These are phyloP conservation scores for Melipona beecheii DNA, from an alignment of 2,888 invertebrate species.

Conservation along the genomic window DNA sequence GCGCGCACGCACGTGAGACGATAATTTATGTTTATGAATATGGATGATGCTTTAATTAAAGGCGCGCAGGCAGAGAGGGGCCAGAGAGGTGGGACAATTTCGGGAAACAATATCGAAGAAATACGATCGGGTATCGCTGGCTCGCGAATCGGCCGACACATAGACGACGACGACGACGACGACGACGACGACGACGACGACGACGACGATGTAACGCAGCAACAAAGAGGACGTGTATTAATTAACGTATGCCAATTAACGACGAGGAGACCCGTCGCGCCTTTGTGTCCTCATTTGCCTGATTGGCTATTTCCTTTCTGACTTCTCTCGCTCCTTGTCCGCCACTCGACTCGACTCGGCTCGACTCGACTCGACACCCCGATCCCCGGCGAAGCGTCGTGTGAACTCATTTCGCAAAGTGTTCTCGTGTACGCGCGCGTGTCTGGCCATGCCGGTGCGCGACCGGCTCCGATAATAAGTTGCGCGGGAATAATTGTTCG, in stretches of 20 bases:
- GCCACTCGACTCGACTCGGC: constrained; percentile 36
- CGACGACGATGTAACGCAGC: constrained; percentile 58
- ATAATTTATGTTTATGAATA: constrained; percentile 60
- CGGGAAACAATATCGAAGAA: constrained; percentile 45
- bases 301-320: constrained; percentile 74
- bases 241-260: constrained; percentile 76
- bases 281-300: constrained; percentile 73
- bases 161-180: constrained; percentile 45
- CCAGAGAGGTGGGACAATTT: constrained; percentile 37
- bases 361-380: constrained; percentile 16
- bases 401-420: constrained; percentile 65
- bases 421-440: constrained; percentile 56
- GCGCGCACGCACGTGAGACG: not conserved
- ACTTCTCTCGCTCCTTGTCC: constrained; percentile 48
- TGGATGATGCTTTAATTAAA: constrained; percentile 53
- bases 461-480: constrained; percentile 37
- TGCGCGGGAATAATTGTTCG: constrained; percentile 44
- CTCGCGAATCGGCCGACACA: constrained; percentile 33
- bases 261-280: constrained; percentile 58
- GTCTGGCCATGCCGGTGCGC: constrained; percentile 11
- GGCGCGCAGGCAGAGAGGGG: not conserved
- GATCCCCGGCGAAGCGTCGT: constrained; percentile 33
- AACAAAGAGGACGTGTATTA: constrained; percentile 70
- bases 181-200: no score
- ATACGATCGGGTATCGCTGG: constrained; percentile 21